These are phyloP conservation scores for Sebastes goodei DNA, from an alignment of 2,797 vertebrate species.

Conservation along the genomic window DNA sequence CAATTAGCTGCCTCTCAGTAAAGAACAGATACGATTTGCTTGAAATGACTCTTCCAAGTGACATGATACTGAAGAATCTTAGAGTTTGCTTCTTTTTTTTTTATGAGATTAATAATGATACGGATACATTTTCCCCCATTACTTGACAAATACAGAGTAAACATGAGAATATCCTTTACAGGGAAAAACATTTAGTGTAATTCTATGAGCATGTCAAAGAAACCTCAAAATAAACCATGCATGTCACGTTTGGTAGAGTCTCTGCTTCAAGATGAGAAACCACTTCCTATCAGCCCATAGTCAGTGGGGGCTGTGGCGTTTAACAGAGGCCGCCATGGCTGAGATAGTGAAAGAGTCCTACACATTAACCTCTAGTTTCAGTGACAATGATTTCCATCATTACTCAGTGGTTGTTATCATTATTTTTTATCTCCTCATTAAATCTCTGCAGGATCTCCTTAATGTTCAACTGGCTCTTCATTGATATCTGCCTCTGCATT, in stretches of 20 bases:
- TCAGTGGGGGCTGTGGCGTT: conserved; percentile 77
- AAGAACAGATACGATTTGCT: not conserved
- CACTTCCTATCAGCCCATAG: conserved; percentile 70
- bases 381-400: not conserved
- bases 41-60: not conserved
- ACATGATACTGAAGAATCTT: not conserved
- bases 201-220: conserved; percentile 68
- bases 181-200: conserved; percentile 44
- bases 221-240: conserved; percentile 79
- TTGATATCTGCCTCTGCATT: not conserved
- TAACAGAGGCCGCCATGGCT: conserved; percentile 65
- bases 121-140: not conserved
- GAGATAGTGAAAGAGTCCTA: conserved; percentile 26
- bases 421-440: not conserved
- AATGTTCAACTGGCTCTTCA: not conserved
- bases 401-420: not conserved
- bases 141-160: not conserved
- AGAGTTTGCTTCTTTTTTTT: not conserved
- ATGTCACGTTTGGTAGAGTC: conserved; percentile 70
- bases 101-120: not conserved
- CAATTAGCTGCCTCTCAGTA: not conserved
- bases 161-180: not conserved
- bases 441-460: conserved; percentile 5
- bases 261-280: conserved; percentile 64
- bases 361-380: conserved; percentile 31